Evolutionary conservation across 2,888 invertebrate species (phyloP).

Genomic region (Amblyteles armatorius): DNA sequence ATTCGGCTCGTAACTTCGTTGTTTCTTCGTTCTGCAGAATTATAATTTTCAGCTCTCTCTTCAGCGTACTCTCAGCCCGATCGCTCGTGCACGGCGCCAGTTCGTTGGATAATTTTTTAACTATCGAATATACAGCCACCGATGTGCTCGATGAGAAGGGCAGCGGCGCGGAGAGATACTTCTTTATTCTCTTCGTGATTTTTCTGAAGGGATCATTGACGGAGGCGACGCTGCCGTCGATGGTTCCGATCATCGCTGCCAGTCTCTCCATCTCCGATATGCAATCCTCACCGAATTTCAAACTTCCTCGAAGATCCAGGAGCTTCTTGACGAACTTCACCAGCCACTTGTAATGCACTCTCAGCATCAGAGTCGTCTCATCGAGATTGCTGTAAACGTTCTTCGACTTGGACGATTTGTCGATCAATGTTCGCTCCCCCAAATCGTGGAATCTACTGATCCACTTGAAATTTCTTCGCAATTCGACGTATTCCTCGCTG

Average conservation of each 20-base stretch:
- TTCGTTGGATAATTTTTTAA: constrained; percentile 68
- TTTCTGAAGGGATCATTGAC: constrained; percentile 76
- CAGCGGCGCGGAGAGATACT: constrained; percentile 71
- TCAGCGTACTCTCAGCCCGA: constrained; percentile 58
- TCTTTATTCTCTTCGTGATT: constrained; percentile 76
- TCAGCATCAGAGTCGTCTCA: constrained; percentile 87
- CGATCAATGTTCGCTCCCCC: constrained; percentile 81
- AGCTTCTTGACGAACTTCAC: constrained; percentile 85
- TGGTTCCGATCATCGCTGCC: constrained; percentile 75
- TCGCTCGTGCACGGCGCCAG: constrained; percentile 70
- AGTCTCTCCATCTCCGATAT: constrained; percentile 75
- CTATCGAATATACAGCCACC: constrained; percentile 65
- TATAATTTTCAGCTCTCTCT: constrained; percentile 72
- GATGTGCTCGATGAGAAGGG: constrained; percentile 75
- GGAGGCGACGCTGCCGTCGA: constrained; percentile 69
- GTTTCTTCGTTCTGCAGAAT: constrained; percentile 70
- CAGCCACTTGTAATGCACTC: constrained; percentile 91
- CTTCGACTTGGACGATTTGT: constrained; percentile 73
- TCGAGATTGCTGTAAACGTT: constrained; percentile 78
- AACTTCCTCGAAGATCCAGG: constrained; percentile 63
- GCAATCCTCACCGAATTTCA: constrained; percentile 45
- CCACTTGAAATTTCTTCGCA: constrained; percentile 86
- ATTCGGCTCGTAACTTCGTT: constrained; percentile 59
- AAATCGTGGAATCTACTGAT: constrained; percentile 85
- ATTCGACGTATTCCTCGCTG: constrained; percentile 80